Base-by-base conservation (phyloP, 1,140 invertebrate species). In the Zophobas morio region DNA sequence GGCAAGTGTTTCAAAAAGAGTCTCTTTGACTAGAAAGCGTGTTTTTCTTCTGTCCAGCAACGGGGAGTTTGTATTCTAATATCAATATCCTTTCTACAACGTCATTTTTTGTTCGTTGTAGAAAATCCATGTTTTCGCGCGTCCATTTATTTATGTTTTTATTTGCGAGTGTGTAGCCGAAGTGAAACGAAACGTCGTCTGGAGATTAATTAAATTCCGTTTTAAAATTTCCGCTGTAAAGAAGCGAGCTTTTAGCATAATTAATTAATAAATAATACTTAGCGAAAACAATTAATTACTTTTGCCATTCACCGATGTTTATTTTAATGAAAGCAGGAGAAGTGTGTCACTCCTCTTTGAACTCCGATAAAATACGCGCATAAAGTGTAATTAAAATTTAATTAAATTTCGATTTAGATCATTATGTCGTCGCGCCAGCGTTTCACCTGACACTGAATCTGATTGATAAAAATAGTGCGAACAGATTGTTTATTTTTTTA, bases 231-330 rank as follows among this genome's bases (percentile, higher is more conserved):
- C 6, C 1, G 36, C 1, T 8, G 36, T 46, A 46, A 39, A 66
- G 37, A 66, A 66, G 42, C 60, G 6, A 66, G 60, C 3, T 66
- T 46, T 66, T 46, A 46, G 39, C 42, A 33, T 66, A 66, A 66
- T 66, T 66, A 66, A 66, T 46, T 42, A 66, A 66, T 42, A 63
- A 63, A 39, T 63, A 66, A 39, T 46, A 66, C 60, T 66, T 32
- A n/a, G 42, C 60, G 39, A 66, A 57, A 66, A 66, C 60, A 66
- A 66, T 66, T 66, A 66, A 66, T 66, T 66, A 66, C 39, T 66
- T 42, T 20, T 57, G 34, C 54, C 54, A 34, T 35, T 34, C 54
- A 57, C 54, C 35, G 0, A 39, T 46, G 60, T 66, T 66, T 66
- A 42, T 20, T 66, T 66, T 66, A 66, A 66, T 66, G 40, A 66